These are phyloP conservation scores for Scyliorhinus canicula DNA, from an alignment of 2,797 vertebrate species.

Conservation along the genomic window DNA sequence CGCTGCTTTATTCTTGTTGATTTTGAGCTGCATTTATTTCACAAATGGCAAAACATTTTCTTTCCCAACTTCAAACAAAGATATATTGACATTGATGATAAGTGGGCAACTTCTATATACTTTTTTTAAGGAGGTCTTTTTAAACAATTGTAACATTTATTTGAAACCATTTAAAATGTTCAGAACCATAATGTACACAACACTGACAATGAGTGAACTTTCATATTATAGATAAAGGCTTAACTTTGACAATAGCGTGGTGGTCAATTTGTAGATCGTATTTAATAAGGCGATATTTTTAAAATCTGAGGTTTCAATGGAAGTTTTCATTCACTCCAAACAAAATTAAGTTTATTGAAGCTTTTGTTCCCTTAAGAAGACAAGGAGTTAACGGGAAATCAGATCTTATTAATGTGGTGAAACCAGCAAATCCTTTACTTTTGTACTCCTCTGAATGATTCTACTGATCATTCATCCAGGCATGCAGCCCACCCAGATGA, in stretches of 20 bases:
- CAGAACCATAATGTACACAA: not conserved
- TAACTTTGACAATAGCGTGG: not conserved
- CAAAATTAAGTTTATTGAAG: not conserved
- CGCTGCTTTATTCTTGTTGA: constrained; percentile 25
- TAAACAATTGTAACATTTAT: constrained; percentile 72
- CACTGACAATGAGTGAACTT: not conserved
- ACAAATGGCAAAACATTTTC: constrained; percentile 62
- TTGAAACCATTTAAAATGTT: constrained; percentile 72
- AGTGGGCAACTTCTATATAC: constrained; percentile 72
- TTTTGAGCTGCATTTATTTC: constrained; percentile 34
- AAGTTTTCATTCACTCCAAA: not conserved
- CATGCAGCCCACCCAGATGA: not conserved
- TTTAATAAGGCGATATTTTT: not conserved
- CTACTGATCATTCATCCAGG: not conserved
- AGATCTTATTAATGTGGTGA: not conserved
- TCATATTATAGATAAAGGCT: not conserved
- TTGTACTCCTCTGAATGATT: not conserved
- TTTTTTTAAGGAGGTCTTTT: constrained; percentile 75
- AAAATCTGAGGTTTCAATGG: not conserved
- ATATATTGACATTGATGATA: constrained; percentile 79
- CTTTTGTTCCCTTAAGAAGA: not conserved
- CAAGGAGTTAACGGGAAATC: constrained; percentile 14
- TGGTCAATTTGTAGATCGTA: not conserved
- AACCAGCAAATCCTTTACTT: not conserved
- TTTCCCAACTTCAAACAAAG: constrained; percentile 78